Conservation (phyloP, 2,797 vertebrate genomes). For the Yasuhikotakia modesta region DNA sequence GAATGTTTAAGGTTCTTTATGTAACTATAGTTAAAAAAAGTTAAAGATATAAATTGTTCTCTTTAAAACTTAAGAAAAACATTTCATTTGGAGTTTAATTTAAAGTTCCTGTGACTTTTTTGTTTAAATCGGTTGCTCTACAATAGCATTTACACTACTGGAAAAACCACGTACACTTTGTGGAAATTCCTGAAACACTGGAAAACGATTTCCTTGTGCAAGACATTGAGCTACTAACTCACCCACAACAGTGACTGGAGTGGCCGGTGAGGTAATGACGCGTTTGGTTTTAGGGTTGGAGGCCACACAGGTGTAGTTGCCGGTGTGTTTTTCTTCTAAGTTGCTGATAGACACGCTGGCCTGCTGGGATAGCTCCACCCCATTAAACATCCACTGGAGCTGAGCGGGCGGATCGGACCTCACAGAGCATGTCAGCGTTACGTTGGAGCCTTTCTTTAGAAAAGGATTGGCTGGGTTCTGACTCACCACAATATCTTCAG, state of each 20-base stretch:
- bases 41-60: no score
- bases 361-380: accelerated
- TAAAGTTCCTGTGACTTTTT: no score
- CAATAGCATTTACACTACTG: background rate
- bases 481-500: slow-evolving; percentile 53
- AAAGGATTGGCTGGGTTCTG: accelerated
- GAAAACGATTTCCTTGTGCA: background rate
- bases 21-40: no score
- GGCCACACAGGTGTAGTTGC: slow-evolving; percentile 64
- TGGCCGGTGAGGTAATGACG: accelerated
- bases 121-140: background rate
- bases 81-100: no score
- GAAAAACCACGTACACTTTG: background rate
- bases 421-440: slow-evolving; percentile 65
- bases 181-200: no score
- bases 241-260: slow-evolving; percentile 64
- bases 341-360: background rate
- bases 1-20: no score
- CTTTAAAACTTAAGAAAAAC: no score
- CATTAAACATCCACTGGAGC: slow-evolving; percentile 60
- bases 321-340: background rate
- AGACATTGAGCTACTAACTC: slow-evolving; percentile 60
- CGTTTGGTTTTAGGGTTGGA: slow-evolving; percentile 65
- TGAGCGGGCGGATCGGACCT: slow-evolving; percentile 61
- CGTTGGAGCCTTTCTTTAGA: slow-evolving; percentile 49